Conservation (phyloP, 2,113 vertebrate genomes). For the Astur gentilis region DNA sequence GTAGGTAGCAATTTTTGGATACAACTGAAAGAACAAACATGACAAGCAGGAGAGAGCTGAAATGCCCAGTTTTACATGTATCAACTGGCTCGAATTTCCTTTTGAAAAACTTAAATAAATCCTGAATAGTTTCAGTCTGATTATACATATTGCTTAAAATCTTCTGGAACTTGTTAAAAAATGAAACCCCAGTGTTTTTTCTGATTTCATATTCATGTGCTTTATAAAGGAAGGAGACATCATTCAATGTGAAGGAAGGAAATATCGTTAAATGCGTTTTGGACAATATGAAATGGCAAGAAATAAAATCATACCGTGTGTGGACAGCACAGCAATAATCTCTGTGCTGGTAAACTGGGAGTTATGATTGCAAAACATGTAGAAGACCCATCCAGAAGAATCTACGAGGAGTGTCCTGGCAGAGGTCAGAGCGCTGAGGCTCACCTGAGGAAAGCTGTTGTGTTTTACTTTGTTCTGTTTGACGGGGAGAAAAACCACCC, state of each 20-base stretch:
- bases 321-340: neutral
- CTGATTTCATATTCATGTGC: neutral
- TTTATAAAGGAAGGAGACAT: neutral
- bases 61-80: neutral
- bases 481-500: neutral
- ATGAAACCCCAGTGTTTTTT: neutral
- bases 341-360: neutral
- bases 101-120: neutral
- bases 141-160: neutral
- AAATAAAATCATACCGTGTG: neutral
- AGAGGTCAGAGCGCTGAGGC: neutral
- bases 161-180: neutral
- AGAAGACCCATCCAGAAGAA: neutral
- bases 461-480: slow-evolving; percentile 27
- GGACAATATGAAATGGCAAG: neutral
- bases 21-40: neutral
- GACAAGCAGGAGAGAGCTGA: neutral
- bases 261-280: neutral
- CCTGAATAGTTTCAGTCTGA: neutral
- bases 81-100: neutral
- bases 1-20: neutral
- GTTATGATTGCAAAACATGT: neutral
- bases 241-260: neutral
- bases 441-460: neutral
- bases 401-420: neutral